These are phyloP conservation scores for Phainopepla nitens DNA, from an alignment of 2,113 vertebrate species.

Conservation along the genomic window DNA sequence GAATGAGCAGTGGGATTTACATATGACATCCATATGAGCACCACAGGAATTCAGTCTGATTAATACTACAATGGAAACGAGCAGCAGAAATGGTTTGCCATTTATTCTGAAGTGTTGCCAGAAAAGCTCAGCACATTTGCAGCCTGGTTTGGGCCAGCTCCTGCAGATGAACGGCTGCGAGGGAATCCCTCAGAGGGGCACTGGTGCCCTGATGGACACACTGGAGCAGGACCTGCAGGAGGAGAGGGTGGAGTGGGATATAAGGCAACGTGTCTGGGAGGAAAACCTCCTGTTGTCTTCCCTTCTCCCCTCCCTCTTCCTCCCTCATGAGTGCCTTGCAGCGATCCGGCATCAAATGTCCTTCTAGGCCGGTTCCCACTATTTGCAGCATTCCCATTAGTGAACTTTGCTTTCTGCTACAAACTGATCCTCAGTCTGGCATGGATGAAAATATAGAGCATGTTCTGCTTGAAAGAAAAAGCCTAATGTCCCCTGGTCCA, in stretches of 20 bases:
- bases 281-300: neutral
- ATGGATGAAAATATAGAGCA: neutral
- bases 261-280: neutral
- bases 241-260: neutral
- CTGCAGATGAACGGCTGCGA: fast-evolving
- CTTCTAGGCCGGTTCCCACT: neutral
- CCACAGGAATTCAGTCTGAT: constrained; percentile 28
- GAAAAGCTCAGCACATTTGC: neutral
- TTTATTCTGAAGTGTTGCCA: constrained; percentile 33
- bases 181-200: neutral
- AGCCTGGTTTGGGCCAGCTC: neutral
- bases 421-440: neutral
- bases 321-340: neutral
- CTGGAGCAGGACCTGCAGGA: neutral
- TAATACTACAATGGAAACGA: neutral
- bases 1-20: constrained; percentile 9
- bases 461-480: neutral
- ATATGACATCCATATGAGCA: constrained; percentile 42
- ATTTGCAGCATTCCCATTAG: neutral
- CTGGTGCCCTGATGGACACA: fast-evolving
- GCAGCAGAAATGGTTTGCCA: neutral
- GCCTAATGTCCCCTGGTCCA: fast-evolving
- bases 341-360: neutral
- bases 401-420: neutral
- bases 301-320: neutral